phyloP scores from a whole-genome alignment of 2,888 invertebrate genomes.

The Acronicta psi region DNA sequence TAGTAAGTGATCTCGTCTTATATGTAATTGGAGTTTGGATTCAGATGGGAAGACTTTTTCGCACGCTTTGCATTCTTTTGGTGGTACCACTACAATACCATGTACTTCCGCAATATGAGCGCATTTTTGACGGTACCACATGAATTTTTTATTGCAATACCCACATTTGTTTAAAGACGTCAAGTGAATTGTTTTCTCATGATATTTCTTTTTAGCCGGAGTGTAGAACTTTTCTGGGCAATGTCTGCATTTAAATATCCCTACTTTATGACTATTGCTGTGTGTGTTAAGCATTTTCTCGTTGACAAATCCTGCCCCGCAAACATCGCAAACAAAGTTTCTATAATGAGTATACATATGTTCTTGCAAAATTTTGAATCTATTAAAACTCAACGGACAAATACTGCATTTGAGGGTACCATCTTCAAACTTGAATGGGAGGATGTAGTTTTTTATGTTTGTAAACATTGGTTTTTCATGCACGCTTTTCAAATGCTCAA shows the following conservation, averaged over 20 bases:
- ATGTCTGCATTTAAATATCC: slow-evolving; percentile 56
- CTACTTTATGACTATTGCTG: slow-evolving; percentile 32
- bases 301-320: slow-evolving; percentile 58
- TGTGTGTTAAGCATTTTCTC: slow-evolving; percentile 32
- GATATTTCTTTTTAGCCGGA: slow-evolving; percentile 54
- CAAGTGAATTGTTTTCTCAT: slow-evolving; percentile 58
- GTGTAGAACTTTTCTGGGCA: slow-evolving; percentile 61
- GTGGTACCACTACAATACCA: slow-evolving; percentile 40
- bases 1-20: slow-evolving; percentile 40
- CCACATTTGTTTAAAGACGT: slow-evolving; percentile 63
- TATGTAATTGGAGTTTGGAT: slow-evolving; percentile 55
- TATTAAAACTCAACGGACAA: slow-evolving; percentile 54
- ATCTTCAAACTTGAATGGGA: slow-evolving; percentile 69
- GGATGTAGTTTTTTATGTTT: slow-evolving; percentile 60
- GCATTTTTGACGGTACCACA: slow-evolving; percentile 39
- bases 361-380: slow-evolving; percentile 61
- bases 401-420: slow-evolving; percentile 54
- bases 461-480: slow-evolving; percentile 43
- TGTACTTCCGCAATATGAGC: slow-evolving; percentile 58
- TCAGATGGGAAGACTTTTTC: slow-evolving; percentile 59
- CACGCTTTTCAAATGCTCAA: slow-evolving; percentile 29
- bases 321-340: slow-evolving; percentile 64
- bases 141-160: slow-evolving; percentile 51
- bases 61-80: slow-evolving; percentile 67
- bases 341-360: slow-evolving; percentile 66